A percentile compares a stretch with the other conserved stretches of the same genome.
Conservation (phyloP, 2,113 vertebrate genomes). For the Phrynosoma blainvillii region DNA sequence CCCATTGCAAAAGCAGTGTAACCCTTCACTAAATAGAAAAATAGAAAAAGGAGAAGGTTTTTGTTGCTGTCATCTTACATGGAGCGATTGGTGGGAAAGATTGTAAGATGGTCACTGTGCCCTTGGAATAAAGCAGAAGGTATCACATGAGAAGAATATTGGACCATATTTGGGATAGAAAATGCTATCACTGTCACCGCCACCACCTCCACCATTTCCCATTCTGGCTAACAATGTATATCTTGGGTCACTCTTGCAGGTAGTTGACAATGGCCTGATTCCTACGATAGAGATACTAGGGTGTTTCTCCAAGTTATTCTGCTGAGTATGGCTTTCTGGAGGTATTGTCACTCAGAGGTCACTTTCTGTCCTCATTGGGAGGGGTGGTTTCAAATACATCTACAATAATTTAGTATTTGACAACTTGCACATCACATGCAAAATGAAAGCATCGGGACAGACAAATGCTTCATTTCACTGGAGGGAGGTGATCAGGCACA, state of each 20-base stretch:
- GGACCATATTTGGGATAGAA: too few relatives aligned
- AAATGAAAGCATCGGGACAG: background rate
- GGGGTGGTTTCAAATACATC: background rate
- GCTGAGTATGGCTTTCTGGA: background rate
- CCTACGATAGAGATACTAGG: background rate
- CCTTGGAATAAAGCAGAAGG: too few relatives aligned
- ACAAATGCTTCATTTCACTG: background rate
- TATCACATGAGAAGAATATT: too few relatives aligned
- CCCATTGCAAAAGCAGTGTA: constrained; percentile 54
- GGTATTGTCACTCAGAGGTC: too few relatives aligned
- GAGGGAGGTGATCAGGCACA: background rate
- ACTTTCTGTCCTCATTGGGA: background rate
- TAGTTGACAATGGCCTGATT: background rate
- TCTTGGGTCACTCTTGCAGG: background rate
- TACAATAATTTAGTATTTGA: background rate
- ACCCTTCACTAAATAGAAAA: constrained; percentile 13
- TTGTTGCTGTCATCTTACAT: too few relatives aligned
- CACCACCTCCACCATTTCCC: background rate
- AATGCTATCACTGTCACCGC: too few relatives aligned
- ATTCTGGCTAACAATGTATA: background rate
- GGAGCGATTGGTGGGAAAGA: too few relatives aligned
- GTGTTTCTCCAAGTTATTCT: background rate
- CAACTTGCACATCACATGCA: background rate
- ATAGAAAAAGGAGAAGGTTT: background rate
- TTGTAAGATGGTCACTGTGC: too few relatives aligned